Evolutionary conservation across 2,888 invertebrate species (phyloP), one percentile per base, ranked within the genome.

Genomic region (Polymixis flavicincta): DNA sequence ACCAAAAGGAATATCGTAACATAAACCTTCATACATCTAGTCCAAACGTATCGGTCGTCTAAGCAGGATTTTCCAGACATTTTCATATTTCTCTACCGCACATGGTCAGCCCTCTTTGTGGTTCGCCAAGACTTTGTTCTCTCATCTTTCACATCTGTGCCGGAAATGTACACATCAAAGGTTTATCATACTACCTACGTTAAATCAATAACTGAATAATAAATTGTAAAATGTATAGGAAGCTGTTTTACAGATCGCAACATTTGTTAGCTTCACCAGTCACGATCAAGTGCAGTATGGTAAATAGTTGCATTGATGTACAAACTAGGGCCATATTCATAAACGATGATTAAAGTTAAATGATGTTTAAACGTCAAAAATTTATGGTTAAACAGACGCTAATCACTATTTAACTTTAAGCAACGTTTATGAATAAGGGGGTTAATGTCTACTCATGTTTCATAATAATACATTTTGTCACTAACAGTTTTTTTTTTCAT

Each of bases 161-260:
- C 32, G 61, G 32, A 63, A 72, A 50, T 42, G 22, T 52, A 52
- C 70, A 45, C 32, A 14, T 28, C 61, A 55, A 19, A 55, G 4
- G 4, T 61, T 37, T 54, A 71, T 48, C 19, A 54, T 28, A 25
- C 11, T 52, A 4, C 13, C 9, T 48, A 19, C 8, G n/a, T 54
- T 71, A 50, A 70, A 76, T 78, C 71, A 63, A 71, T 63, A 78
- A 74, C 45, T 63, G 22, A 77, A 79, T 71, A 71, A 25, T 50
- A 61, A 6, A 71, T 63, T 50, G 50, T 50, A 50, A 71, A 42
- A 71, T 48, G 17, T 54, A 52, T 19, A 37, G 45, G 37, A n/a
- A 17, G 5, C 19, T 37, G 52, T 54, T 69, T 69, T 54, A 37
- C n/a, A 78, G 59, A 60, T 52, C 22, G 42, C 9, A 67, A 37